Conservation (phyloP, 2,797 vertebrate genomes). For the Sebastes flavidus region DNA sequence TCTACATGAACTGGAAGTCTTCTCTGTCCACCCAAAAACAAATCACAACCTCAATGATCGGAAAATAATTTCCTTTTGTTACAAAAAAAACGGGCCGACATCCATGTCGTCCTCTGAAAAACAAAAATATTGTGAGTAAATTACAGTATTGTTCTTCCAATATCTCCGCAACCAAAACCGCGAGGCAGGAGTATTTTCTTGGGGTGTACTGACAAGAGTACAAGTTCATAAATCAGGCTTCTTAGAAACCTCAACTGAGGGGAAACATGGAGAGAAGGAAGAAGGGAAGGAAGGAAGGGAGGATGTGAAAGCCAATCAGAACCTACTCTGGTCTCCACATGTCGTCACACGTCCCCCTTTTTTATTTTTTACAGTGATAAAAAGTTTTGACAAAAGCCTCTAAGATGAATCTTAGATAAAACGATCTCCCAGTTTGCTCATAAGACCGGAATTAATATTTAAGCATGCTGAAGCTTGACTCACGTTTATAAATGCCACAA, state of each 20-base stretch:
- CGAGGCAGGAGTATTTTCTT: conserved; percentile 10
- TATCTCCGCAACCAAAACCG: conserved; percentile 11
- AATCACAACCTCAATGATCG: not conserved
- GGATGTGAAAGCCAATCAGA: conserved; percentile 42
- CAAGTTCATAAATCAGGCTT: conserved; percentile 52
- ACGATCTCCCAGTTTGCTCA: conserved; percentile 32
- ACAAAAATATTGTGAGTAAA: not conserved
- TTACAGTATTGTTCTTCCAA: conserved; percentile 10
- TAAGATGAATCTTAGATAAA: conserved; percentile 30
- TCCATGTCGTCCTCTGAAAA: not conserved
- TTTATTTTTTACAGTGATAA: conserved; percentile 29
- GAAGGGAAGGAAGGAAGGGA: not conserved
- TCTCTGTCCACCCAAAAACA: not conserved
- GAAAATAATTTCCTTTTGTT: conserved; percentile 5
- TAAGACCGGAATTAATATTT: conserved; percentile 51
- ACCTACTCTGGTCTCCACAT: conserved; percentile 46
- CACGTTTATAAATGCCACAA: conserved; percentile 3
- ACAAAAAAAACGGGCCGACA: not conserved
- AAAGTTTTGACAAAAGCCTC: conserved; percentile 28
- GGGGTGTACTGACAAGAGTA: conserved; percentile 31
- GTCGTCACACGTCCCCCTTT: conserved; percentile 59
- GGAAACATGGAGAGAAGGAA: conserved; percentile 12
- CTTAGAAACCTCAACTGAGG: conserved; percentile 20
- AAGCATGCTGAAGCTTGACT: conserved; percentile 71
- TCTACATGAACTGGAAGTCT: not conserved